Evolutionary conservation across 2,113 vertebrate genomes (phyloP), one percentile per base, ranked within the genome.

Genomic region (Megalops atlanticus): DNA sequence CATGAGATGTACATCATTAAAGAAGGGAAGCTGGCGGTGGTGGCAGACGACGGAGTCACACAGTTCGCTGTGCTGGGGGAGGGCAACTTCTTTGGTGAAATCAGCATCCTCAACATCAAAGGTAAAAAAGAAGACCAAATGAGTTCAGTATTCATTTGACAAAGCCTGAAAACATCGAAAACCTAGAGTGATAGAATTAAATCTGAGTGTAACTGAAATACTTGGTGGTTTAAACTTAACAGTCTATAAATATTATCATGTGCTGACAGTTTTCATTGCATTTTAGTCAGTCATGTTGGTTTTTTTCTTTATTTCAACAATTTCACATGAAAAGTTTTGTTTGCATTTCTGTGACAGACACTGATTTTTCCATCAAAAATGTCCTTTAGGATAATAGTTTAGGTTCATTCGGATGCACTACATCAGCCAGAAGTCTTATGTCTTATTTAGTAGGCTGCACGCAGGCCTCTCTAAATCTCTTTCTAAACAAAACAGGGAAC

Each of bases 1-100:
- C 92, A 92, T 0, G 97, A 98, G 88, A 99, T 99, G 97, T 98
- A 97, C 86, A 97, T 99, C 86, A 93, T 99, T 86, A 97, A 93
- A 0, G 96, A 97, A 74, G 97, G 97, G 0, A 94, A 89, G 78
- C 92, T 98, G 87, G 97, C 96, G 0, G 97, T 99, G 82, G 94
- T 99, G 27, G 96, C 95, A 0, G 96, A 97, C 18, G 97, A 98
- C 0, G 96, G 97, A 0, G 39, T 95, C 76, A 97, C 95, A 0
- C 94, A 90, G 85, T 96, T 93, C 10, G 97, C 96, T 0, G 89
- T 97, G 47, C 93, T 98, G 18, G 92, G 95, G 4, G 94, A 92
- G 0, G 96, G 97, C 8, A 96, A 95, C 81, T 98, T 97, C 89
- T 99, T 98, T 24, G 97, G 97, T 35, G 97, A 98, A 92, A 98